A percentile compares a stretch with the other conserved stretches of the same genome.
These are phyloP conservation scores for Seladonia tumulorum DNA, from an alignment of 2,888 invertebrate species.

Conservation along the genomic window DNA sequence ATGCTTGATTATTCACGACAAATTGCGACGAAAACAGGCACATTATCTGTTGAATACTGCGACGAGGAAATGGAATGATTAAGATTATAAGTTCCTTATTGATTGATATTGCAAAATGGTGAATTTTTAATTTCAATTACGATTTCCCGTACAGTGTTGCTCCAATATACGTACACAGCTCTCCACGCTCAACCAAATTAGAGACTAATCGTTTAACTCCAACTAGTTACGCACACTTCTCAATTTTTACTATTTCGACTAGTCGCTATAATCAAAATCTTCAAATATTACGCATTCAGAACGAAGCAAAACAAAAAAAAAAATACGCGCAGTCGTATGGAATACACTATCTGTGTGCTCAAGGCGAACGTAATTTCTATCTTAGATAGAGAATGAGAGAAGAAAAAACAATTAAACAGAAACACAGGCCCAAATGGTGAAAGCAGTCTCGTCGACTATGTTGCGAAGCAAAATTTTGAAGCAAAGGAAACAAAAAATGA, in stretches of 20 bases:
- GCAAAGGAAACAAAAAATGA: not conserved
- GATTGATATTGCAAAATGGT: not conserved
- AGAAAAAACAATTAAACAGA: not conserved
- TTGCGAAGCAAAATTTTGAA: slow-evolving; percentile 12
- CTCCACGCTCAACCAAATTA: slow-evolving; percentile 20
- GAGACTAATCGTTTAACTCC: slow-evolving; percentile 16
- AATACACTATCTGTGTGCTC: not conserved
- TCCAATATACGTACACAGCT: slow-evolving; percentile 2
- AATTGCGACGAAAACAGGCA: not conserved
- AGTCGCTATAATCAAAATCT: slow-evolving; percentile 16
- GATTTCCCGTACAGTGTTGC: slow-evolving; percentile 19
- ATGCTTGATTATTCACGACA: not conserved
- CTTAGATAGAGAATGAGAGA: not conserved
- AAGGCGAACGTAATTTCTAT: slow-evolving; percentile 28
- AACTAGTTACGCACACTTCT: slow-evolving; percentile 7
- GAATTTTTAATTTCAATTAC: not conserved
- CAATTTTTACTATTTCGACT: slow-evolving; percentile 35
- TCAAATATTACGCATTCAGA: slow-evolving; percentile 11
- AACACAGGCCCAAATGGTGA: slow-evolving; percentile 6
- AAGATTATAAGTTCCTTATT: not conserved
- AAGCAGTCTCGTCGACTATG: slow-evolving; percentile 26
- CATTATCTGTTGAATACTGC: not conserved
- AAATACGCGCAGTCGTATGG: slow-evolving; percentile 2
- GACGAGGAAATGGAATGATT: not conserved
- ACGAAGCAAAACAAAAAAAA: slow-evolving; percentile 16